phyloP scores from a whole-genome alignment of 2,888 invertebrate genomes.

The Cryptosula pallasiana region DNA sequence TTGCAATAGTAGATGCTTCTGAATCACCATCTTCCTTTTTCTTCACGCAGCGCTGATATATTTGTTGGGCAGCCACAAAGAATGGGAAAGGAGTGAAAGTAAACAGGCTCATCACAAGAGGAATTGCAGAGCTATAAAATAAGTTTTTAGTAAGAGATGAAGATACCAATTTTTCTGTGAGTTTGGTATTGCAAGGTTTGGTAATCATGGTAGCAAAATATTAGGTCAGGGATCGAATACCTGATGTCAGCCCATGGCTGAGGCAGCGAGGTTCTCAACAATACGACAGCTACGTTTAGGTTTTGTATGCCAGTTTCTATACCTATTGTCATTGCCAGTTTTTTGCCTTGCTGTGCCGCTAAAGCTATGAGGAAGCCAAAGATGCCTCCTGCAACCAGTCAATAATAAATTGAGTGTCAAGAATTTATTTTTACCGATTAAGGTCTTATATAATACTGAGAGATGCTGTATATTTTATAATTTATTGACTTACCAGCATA shows the following conservation, averaged over 20 bases:
- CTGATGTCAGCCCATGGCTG: slow-evolving; percentile 6
- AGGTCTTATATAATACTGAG: too few species aligned
- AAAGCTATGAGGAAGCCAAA: neutral
- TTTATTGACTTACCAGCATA: neutral
- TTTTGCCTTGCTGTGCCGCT: neutral
- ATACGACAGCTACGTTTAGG: neutral
- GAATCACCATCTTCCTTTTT: neutral
- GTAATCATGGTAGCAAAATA: too few species aligned
- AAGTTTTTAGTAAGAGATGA: too few species aligned
- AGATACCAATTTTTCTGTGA: too few species aligned
- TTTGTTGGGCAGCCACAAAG: neutral
- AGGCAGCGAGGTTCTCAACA: slow-evolving; percentile 9
- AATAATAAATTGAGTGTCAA: too few species aligned
- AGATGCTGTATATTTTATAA: too few species aligned
- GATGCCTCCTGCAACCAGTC: neutral
- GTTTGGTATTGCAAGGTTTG: too few species aligned
- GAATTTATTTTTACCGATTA: too few species aligned
- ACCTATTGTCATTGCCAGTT: neutral
- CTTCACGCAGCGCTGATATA: neutral
- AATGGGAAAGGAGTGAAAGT: neutral
- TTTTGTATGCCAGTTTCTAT: slow-evolving; percentile 19
- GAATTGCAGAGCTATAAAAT: neutral
- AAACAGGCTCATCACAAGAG: neutral
- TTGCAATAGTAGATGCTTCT: too few species aligned
- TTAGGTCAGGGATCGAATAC: too few species aligned